phyloP scores from a whole-genome alignment of 2,113 vertebrate species.

The Psilopogon haemacephalus region DNA sequence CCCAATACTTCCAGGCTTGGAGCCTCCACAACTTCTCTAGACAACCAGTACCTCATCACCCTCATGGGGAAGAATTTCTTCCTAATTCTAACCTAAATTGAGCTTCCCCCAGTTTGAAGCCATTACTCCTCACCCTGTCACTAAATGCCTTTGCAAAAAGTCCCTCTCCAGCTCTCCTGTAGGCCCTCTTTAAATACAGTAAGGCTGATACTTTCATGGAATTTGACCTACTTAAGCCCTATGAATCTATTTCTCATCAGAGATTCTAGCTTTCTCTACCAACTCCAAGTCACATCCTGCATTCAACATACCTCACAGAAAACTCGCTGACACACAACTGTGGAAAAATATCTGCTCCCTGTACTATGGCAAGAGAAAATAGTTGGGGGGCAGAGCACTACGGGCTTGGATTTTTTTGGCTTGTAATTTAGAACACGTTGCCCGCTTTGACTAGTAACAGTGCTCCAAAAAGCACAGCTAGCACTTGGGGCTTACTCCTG shows the following conservation, averaged over 20 bases:
- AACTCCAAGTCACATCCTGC: neutral
- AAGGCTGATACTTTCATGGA: neutral
- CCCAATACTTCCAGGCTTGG: no score
- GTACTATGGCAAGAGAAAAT: neutral
- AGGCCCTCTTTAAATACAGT: no score
- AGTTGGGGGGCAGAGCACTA: neutral
- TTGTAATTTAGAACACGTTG: no score
- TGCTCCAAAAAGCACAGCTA: neutral
- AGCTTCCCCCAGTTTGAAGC: no score
- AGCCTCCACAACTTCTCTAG: no score
- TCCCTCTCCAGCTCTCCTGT: no score
- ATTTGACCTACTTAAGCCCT: neutral
- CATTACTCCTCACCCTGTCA: no score
- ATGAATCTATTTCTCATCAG: neutral
- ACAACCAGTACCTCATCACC: no score
- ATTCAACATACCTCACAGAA: neutral
- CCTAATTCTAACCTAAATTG: no score
- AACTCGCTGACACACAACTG: neutral
- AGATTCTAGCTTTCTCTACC: neutral
- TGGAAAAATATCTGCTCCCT: neutral
- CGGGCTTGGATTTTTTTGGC: neutral
- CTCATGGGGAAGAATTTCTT: no score
- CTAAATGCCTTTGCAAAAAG: no score
- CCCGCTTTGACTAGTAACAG: no score
- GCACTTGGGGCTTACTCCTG: neutral